A percentile compares a stretch with the other conserved stretches of the same genome.
phyloP scores from a whole-genome alignment of 2,797 vertebrate genomes.

The Threskiornis aethiopicus region DNA sequence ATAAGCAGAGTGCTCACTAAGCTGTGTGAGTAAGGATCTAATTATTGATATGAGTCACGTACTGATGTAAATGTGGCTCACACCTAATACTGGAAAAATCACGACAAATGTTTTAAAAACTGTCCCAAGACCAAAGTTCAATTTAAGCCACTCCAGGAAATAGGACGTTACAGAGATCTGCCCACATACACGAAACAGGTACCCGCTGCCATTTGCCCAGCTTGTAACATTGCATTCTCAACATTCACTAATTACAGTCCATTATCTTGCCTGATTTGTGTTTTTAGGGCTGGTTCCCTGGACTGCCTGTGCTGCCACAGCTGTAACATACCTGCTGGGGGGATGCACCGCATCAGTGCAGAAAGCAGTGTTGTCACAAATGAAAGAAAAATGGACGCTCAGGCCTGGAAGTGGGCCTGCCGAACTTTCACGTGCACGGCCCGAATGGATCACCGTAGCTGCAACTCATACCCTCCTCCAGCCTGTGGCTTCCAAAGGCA shows the following conservation, averaged over 20 bases:
- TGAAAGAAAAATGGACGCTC: background rate
- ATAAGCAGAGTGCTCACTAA: background rate
- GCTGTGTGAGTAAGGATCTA: background rate
- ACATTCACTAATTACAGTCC: background rate
- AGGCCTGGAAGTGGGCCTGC: background rate
- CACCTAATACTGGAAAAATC: background rate
- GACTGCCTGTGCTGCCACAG: background rate
- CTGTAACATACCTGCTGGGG: background rate
- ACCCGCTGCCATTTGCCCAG: background rate
- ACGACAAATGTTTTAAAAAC: background rate
- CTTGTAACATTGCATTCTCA: background rate
- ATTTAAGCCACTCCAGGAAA: background rate
- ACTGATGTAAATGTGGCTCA: background rate
- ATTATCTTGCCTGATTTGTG: background rate
- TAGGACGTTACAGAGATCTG: background rate
- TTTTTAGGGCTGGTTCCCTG: background rate
- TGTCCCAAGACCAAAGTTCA: background rate
- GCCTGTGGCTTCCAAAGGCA: background rate
- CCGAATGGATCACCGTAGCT: background rate
- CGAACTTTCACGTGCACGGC: background rate
- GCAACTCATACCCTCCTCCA: background rate
- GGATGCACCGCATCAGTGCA: background rate
- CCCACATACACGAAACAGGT: background rate
- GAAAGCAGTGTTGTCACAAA: background rate
- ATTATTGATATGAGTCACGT: background rate